Evolutionary conservation across 1,140 invertebrate species (phyloP).

Genomic region (Gonioctena quinquepunctata): DNA sequence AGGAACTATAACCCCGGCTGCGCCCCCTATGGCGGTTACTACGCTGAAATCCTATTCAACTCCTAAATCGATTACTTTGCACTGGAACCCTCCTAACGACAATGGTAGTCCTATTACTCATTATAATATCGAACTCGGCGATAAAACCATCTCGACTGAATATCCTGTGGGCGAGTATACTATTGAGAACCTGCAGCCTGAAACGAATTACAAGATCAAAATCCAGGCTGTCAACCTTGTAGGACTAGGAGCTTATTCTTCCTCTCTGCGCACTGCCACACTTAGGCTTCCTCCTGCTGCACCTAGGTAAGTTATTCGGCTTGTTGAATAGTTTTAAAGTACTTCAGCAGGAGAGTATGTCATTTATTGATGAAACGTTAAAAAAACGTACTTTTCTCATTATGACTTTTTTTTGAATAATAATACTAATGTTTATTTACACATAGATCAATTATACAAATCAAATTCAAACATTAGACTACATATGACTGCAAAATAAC

Average conservation of each 20-base stretch:
- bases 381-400: no score
- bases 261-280: slow-evolving; percentile 70
- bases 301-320: slow-evolving; percentile 58
- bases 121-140: slow-evolving; percentile 76
- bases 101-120: slow-evolving; percentile 75
- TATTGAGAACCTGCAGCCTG: slow-evolving; percentile 60
- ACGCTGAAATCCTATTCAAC: slow-evolving; percentile 65
- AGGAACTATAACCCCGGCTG: slow-evolving; percentile 69
- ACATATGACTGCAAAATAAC: no score
- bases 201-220: slow-evolving; percentile 70
- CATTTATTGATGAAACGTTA: no score
- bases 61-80: slow-evolving; percentile 68
- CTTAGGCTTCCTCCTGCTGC: slow-evolving; percentile 76
- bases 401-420: no score
- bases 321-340: no score
- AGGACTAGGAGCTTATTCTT: slow-evolving; percentile 78
- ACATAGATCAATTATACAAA: no score
- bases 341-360: no score
- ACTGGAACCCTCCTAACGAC: slow-evolving; percentile 71
- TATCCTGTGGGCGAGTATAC: slow-evolving; percentile 59
- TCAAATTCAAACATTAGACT: no score
- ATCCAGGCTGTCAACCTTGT: slow-evolving; percentile 82
- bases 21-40: slow-evolving; percentile 71
- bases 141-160: slow-evolving; percentile 64
- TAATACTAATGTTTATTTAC: no score